Base-by-base conservation (phyloP, 2,888 invertebrate species). In the Trissonchulus sp. region DNA sequence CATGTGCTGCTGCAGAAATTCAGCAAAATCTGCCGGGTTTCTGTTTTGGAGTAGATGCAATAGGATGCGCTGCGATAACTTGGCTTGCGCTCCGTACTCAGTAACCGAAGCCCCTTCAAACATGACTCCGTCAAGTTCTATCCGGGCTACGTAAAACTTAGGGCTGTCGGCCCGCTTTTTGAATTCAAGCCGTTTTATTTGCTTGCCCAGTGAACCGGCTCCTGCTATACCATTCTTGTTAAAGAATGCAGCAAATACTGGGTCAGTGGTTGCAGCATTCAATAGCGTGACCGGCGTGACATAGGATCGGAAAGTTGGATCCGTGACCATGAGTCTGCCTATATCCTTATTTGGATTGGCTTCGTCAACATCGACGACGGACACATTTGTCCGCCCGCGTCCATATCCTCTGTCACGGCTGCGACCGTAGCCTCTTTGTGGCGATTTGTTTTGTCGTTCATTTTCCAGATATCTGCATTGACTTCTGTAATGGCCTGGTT, bases 201-300 rank as follows among this genome's bases (percentile, higher is more conserved):
- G 18, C 18, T 18, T n/a, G n/a, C 18, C 60, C n/a, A 60, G 60
- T 60, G 60, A 60, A 60, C 60, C 60, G n/a, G 60, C 60, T 18
- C 60, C 60, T 60, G n/a, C 60, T 60, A 60, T 60, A 60, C n/a
- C n/a, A 60, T 60, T 60, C n/a, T n/a, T 60, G n/a, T 18, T 60
- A n/a, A 60, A 60, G n/a, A 60, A 18, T 18, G 18, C 60, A 60
- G 18, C 18, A 60, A 60, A 60, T n/a, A n/a, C n/a, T n/a, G n/a
- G n/a, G n/a, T n/a, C n/a, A n/a, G n/a, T n/a, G n/a, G n/a, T n/a
- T n/a, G n/a, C n/a, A n/a, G n/a, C n/a, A n/a, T n/a, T n/a, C n/a
- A n/a, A n/a, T n/a, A n/a, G n/a, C n/a, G n/a, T n/a, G n/a, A n/a
- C n/a, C n/a, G n/a, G n/a, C n/a, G n/a, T n/a, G n/a, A n/a, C n/a